phyloP scores from a whole-genome alignment of 2,797 vertebrate species.

The Sebastes taczanowskii region DNA sequence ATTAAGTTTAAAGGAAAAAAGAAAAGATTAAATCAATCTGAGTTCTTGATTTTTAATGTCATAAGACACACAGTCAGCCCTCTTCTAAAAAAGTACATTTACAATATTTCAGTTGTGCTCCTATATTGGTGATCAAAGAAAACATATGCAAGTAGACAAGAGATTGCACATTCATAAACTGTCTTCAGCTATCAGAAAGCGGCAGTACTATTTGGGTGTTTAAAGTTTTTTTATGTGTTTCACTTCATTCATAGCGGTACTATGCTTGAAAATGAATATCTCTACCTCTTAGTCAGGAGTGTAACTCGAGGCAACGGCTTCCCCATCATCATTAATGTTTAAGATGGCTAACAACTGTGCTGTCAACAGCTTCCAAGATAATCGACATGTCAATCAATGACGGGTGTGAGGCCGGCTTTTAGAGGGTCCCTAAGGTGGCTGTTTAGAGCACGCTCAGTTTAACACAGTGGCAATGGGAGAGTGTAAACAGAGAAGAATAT shows the following conservation, averaged over 20 bases:
- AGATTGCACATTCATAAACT: background rate
- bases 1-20: constrained; percentile 38
- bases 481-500: constrained; percentile 83
- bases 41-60: constrained; percentile 40
- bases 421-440: constrained; percentile 80
- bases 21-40: constrained; percentile 54
- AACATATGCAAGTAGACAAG: background rate
- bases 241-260: background rate
- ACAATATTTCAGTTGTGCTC: background rate
- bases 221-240: background rate
- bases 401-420: constrained; percentile 73
- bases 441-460: constrained; percentile 81
- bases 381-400: constrained; percentile 85
- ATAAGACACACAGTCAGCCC: background rate
- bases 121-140: background rate
- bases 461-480: constrained; percentile 76
- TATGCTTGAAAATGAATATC: constrained; percentile 34
- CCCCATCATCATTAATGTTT: constrained; percentile 74
- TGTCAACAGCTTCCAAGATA: constrained; percentile 81
- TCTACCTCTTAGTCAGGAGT: constrained; percentile 12
- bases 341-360: constrained; percentile 74
- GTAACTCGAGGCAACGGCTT: constrained; percentile 48
- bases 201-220: background rate
- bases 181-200: background rate
- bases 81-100: background rate